Evolutionary conservation across 2,797 vertebrate species (phyloP), one percentile per base, ranked within the genome.

Genomic region (Rhinatrema bivittatum): DNA sequence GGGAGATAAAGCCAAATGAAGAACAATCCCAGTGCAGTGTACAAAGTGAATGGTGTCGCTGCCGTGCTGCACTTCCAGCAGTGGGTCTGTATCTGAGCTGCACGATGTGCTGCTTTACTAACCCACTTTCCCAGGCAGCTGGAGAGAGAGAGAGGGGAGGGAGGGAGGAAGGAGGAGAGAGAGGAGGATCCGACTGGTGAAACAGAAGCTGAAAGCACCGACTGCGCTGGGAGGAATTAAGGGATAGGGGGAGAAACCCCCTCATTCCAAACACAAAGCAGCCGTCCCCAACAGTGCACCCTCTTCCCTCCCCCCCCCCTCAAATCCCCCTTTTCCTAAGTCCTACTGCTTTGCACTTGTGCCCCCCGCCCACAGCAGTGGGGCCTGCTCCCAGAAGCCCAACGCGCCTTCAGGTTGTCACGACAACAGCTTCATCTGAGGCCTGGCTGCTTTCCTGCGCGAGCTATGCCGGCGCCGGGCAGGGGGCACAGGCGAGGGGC

Each of bases 361-460:
- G 72, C 67, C 71, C 76, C 54, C 73, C 57, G n/a, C 56, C 39
- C 51, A 57, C 56, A 23, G 42, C 46, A 29, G n/a, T n/a, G n/a
- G n/a, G 46, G 47, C 55, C 8, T 38, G 53, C 42, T 68, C 81
- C 44, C 49, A 32, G 59, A 65, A 72, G 74, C 74, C 74, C 53
- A 74, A 74, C 75, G 80, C 68, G 64, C 74, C 74, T 68, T 71
- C 48, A 63, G 73, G 86, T 86, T 87, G 82, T 87, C 87, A 81
- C 62, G 86, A 88, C 84, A 89, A 86, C 87, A 78, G 77, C 75
- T 83, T 75, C 79, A 70, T 81, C 79, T 57, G 76, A 82, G 80
- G 79, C 80, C 70, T 44, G 55, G 39, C 72, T 62, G 36, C 52
- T 52, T 75, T 73, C 71, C 56, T 70, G 70, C 64, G 65, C 81